Evolutionary conservation across 2,113 vertebrate species (phyloP), one percentile per base, ranked within the genome.

Genomic region (Halcyon senegalensis): DNA sequence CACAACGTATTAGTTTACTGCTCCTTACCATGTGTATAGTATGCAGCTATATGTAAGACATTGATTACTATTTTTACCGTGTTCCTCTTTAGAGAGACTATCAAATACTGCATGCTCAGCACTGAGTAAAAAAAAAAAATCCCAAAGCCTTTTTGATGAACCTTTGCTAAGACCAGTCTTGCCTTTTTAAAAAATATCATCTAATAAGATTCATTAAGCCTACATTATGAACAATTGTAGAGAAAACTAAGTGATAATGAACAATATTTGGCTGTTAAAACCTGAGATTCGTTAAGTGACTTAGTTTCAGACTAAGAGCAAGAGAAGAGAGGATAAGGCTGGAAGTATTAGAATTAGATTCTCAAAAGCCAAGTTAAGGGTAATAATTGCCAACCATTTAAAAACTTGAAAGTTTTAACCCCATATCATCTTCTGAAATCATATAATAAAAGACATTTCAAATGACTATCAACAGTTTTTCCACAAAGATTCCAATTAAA

Each of bases 1-100:
- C 51, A 39, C 33, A 75, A 53, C 0, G 0, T 53, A n/a, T 44
- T 35, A 63, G 10, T 24, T 66, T 30, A 41, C 63, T 41, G 35
- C 77, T 92, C 66, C 78, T 81, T 58, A 84, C 83, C 39, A 28
- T 37, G 48, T 16, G 33, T 55, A 76, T 7, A 74, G 44, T 64
- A 63, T 48, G 73, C 43, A 82, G 66, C 53, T 56, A 55, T 43
- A 82, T 50, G 66, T 35, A 75, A 95, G 88, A 89, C n/a, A 93
- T 46, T 17, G 4, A 60, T 66, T 78, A 66, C 89, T 96, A 95
- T 92, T 95, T 94, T 93, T 92, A 96, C 55, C 53, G 43, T 24
- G 69, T 11, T 84, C 60, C 77, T 93, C 73, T 72, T 72, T 33
- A 30, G 48, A 90, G 35, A 70, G 13, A 43, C 77, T 87, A 95